Percentiles rank a stretch among this genome's conserved stretches.
phyloP scores from a whole-genome alignment of 2,888 invertebrate species.

The Tipula confusa region DNA sequence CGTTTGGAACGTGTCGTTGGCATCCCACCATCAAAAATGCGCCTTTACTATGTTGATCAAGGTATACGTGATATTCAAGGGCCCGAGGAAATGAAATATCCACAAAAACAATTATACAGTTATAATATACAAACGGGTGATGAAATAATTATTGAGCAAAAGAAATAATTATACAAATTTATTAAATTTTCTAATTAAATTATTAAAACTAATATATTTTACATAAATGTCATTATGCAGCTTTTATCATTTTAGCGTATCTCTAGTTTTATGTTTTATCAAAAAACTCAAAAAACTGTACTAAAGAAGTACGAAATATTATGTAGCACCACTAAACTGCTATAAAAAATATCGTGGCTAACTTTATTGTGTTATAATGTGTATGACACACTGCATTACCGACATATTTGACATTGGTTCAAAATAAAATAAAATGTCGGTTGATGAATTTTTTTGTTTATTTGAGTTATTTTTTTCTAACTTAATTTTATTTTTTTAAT shows the following conservation, averaged over 20 bases:
- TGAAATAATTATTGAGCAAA: slow-evolving; percentile 84
- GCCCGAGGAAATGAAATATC: slow-evolving; percentile 85
- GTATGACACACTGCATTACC: background rate
- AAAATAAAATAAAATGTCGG: background rate
- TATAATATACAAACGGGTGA: slow-evolving; percentile 87
- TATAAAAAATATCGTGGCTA: background rate
- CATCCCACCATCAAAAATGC: slow-evolving; percentile 78
- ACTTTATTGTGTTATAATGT: background rate
- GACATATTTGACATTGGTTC: background rate
- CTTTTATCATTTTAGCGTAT: slow-evolving; percentile 5
- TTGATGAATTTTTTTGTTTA: background rate
- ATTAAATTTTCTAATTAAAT: slow-evolving; percentile 3
- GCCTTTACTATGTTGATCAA: slow-evolving; percentile 84
- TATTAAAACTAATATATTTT: background rate
- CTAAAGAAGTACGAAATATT: background rate
- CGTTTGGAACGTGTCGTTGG: slow-evolving; percentile 76
- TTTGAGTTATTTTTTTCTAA: background rate
- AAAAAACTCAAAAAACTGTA: background rate
- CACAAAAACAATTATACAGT: slow-evolving; percentile 83
- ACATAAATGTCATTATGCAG: background rate
- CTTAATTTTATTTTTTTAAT: background rate
- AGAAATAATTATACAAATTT: slow-evolving; percentile 46
- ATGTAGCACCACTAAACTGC: background rate
- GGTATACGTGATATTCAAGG: slow-evolving; percentile 67
- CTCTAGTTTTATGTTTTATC: background rate